phyloP scores from a whole-genome alignment of 2,888 invertebrate species.

The Phyllotreta striolata region DNA sequence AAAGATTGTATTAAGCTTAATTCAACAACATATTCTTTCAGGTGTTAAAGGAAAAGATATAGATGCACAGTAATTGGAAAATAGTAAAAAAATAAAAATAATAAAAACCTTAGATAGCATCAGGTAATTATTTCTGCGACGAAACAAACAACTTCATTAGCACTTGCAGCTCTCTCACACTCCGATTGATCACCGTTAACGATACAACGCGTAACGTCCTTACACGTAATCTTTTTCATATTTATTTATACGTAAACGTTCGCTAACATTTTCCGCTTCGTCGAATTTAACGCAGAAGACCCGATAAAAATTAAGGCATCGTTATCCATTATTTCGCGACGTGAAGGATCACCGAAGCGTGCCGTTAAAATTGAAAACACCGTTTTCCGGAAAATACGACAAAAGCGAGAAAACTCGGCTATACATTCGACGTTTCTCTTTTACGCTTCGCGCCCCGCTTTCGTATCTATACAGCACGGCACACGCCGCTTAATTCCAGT shows the following conservation, averaged over 20 bases:
- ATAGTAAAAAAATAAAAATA: too few relatives aligned
- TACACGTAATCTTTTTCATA: too few relatives aligned
- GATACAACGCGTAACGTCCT: too few relatives aligned
- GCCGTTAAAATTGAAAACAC: constrained; percentile 19
- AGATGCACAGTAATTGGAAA: too few relatives aligned
- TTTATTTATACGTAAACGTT: not conserved
- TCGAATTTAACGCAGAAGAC: constrained; percentile 7
- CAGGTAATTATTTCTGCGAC: too few relatives aligned
- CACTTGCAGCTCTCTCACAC: too few relatives aligned
- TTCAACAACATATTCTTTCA: too few relatives aligned
- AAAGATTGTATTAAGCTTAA: too few relatives aligned
- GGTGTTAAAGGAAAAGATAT: too few relatives aligned
- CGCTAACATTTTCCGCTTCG: constrained; percentile 14
- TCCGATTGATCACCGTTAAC: too few relatives aligned
- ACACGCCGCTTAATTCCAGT: not conserved
- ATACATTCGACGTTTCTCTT: not conserved
- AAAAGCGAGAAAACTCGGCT: not conserved
- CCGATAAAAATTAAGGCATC: constrained; percentile 22
- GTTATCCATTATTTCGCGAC: constrained; percentile 14
- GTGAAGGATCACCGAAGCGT: constrained; percentile 14
- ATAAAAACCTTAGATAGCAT: too few relatives aligned
- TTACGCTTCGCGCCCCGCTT: not conserved
- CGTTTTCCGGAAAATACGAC: constrained; percentile 18
- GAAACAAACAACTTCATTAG: too few relatives aligned
- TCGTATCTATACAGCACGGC: not conserved